Evolutionary conservation across 1,140 invertebrate species (phyloP), one percentile per base, ranked within the genome.

Genomic region (Ceratitis capitata): DNA sequence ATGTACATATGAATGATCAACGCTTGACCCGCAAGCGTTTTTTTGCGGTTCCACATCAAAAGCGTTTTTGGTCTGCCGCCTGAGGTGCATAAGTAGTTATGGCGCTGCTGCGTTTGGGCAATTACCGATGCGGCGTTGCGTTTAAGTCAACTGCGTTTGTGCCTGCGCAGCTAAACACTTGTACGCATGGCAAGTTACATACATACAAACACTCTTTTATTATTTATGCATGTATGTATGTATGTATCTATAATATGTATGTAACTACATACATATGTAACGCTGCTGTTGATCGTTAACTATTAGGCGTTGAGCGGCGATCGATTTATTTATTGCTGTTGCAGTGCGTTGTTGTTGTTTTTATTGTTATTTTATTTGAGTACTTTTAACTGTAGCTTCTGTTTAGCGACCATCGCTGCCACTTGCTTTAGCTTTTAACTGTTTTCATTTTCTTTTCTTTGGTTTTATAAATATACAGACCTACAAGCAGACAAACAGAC

Each of bases 31-130:
- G n/a, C 69, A 45, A 78, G 69, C 69, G 19, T 78, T 78, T 78
- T n/a, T 19, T 78, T 78, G 69, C 69, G 69, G 69, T 78, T 23
- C n/a, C 69, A 78, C 69, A 45, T 78, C 69, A 78, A 78, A 56
- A 78, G 42, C 69, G 69, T 19, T n/a, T n/a, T n/a, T 78, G 19
- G 6, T 9, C 42, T 42, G n/a, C n/a, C 42, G 69, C 69, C 69
- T 9, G 69, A 78, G 42, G 42, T 45, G 19, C 42, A 45, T 78
- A 78, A 45, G 69, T 78, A 78, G 35, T 78, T 78, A n/a, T 45
- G n/a, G 69, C 69, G 42, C 35, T 45, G 39, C 35, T 45, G 39
- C 35, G 19, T 45, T 45, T 10, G 39, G 69, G n/a, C 69, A 78
- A 42, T 78, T 78, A 78, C 39, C 2, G n/a, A n/a, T n/a, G 45